phyloP scores from a whole-genome alignment of 2,113 vertebrate species.

The Alethe castanea region DNA sequence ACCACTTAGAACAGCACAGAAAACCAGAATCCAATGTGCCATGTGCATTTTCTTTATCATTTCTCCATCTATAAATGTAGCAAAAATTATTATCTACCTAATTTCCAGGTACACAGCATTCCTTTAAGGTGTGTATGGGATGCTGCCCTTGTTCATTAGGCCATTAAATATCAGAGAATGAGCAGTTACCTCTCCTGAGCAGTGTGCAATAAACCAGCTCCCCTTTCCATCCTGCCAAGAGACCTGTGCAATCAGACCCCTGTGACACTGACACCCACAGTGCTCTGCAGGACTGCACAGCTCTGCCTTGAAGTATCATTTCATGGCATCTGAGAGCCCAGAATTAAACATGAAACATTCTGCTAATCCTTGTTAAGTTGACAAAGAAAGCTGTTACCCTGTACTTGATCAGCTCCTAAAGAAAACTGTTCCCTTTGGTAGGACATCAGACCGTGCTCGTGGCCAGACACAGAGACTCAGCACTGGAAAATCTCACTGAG shows the following conservation, averaged over 20 bases:
- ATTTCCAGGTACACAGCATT: not conserved
- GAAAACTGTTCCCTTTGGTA: not conserved
- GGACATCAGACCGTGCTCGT: not conserved
- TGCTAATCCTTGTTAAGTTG: not conserved
- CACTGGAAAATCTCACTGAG: not conserved
- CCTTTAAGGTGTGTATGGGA: not conserved
- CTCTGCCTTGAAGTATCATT: not conserved
- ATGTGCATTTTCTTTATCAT: not conserved
- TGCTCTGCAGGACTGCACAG: not conserved
- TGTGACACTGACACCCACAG: not conserved
- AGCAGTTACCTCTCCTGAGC: not conserved
- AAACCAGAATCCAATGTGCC: not conserved
- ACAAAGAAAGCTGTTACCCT: not conserved
- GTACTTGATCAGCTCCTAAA: not conserved
- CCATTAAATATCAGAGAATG: not conserved
- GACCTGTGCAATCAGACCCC: conserved; percentile 3
- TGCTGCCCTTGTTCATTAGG: not conserved
- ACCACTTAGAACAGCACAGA: not conserved
- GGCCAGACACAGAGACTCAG: not conserved
- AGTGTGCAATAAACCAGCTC: not conserved
- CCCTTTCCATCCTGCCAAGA: not conserved
- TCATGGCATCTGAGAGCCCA: not conserved
- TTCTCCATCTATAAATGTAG: not conserved
- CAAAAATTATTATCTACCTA: not conserved
- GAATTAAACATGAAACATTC: not conserved